Evolutionary conservation across 2,888 invertebrate genomes (phyloP).

Genomic region (Aporophyla nigra): DNA sequence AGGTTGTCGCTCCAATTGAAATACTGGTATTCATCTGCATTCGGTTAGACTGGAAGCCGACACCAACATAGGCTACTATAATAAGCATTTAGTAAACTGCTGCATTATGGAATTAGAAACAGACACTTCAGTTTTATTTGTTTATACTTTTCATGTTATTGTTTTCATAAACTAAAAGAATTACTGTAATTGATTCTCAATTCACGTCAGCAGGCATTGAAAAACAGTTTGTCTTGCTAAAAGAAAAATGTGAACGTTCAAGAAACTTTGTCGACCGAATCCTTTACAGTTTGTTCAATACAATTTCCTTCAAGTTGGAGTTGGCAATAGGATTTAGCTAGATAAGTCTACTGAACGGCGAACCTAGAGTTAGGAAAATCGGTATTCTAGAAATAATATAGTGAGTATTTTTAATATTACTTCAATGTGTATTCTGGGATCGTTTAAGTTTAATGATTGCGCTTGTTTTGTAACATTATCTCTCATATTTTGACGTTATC

Average conservation of each 20-base stretch:
- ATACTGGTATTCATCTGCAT: too few relatives aligned
- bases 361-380: slow-evolving; percentile 19
- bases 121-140: too few relatives aligned
- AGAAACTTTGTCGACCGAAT: slow-evolving; percentile 44
- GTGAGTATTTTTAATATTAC: slow-evolving; percentile 10
- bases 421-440: background rate
- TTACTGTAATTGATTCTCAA: slow-evolving; percentile 17
- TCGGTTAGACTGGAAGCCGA: too few relatives aligned
- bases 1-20: too few relatives aligned
- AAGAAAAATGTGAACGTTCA: slow-evolving; percentile 33
- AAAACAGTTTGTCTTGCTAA: slow-evolving; percentile 32
- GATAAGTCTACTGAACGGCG: slow-evolving; percentile 37
- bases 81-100: too few relatives aligned
- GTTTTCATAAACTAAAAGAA: background rate
- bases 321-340: slow-evolving; percentile 34
- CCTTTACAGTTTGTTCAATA: slow-evolving; percentile 57
- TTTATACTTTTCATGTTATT: too few relatives aligned
- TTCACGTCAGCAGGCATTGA: slow-evolving; percentile 21
- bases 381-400: background rate
- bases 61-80: too few relatives aligned
- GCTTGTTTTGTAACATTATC: too few relatives aligned
- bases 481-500: too few relatives aligned
- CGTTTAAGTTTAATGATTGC: too few relatives aligned
- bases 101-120: too few relatives aligned
- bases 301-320: slow-evolving; percentile 45